phyloP scores from a whole-genome alignment of 2,113 vertebrate genomes.

The Genyomyrus donnyi region DNA sequence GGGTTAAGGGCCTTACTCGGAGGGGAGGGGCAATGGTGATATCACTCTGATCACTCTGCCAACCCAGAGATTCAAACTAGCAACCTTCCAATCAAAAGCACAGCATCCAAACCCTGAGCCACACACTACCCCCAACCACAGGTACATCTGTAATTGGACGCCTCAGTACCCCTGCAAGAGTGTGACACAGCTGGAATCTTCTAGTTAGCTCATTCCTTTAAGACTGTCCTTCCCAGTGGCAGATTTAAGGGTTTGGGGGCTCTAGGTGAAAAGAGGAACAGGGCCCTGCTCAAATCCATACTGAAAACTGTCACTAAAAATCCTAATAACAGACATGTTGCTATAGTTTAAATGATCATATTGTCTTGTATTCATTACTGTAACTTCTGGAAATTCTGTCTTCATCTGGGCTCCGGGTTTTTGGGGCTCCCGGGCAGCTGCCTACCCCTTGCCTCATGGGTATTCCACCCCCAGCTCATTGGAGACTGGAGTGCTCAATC shows the following conservation, averaged over 20 bases:
- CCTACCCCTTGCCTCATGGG: not conserved
- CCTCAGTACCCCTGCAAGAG: not conserved
- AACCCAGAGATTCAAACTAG: not conserved
- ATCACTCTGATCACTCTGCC: not conserved
- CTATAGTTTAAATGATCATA: not conserved
- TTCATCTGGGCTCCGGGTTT: not conserved
- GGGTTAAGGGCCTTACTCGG: not conserved
- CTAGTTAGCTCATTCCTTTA: not conserved
- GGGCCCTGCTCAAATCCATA: not conserved
- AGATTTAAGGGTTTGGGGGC: not conserved
- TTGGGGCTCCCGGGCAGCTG: not conserved
- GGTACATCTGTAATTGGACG: not conserved
- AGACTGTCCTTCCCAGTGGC: not conserved
- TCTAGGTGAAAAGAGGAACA: not conserved
- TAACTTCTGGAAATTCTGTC: not conserved
- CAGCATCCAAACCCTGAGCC: not conserved
- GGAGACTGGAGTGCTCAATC: not conserved
- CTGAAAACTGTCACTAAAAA: not conserved
- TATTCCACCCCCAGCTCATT: not conserved
- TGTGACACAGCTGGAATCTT: not conserved
- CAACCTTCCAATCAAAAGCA: not conserved
- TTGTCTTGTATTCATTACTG: not conserved
- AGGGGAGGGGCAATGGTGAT: not conserved
- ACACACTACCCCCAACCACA: not conserved
- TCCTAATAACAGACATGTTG: not conserved